A percentile compares a stretch with the other conserved stretches of the same genome.
These are phyloP conservation scores for Clupea harengus DNA, from an alignment of 2,113 vertebrate genomes.

Conservation along the genomic window DNA sequence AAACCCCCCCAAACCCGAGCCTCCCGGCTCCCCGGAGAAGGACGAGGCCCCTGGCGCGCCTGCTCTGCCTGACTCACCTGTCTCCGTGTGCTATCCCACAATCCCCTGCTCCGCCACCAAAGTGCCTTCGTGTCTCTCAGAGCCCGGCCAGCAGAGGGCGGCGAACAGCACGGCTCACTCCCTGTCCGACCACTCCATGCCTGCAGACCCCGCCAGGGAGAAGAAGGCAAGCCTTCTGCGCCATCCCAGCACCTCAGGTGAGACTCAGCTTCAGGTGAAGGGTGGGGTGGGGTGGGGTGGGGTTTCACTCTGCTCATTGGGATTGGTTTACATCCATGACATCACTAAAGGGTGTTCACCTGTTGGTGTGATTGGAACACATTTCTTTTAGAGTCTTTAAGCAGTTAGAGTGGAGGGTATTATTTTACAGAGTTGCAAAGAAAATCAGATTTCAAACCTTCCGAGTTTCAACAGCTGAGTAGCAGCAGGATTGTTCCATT, in stretches of 20 bases:
- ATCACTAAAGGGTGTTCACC: background rate
- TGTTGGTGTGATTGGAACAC: background rate
- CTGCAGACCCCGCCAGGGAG: background rate
- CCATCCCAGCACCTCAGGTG: slow-evolving; percentile 77
- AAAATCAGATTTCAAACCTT: too few relatives aligned
- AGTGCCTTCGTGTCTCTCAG: slow-evolving; percentile 77
- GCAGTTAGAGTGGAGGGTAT: background rate
- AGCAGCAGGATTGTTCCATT: too few relatives aligned
- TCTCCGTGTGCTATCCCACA: slow-evolving; percentile 37
- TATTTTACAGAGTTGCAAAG: too few relatives aligned
- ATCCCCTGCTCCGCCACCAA: slow-evolving; percentile 62
- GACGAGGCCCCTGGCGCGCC: slow-evolving; percentile 26
- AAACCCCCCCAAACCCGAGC: slow-evolving; percentile 73
- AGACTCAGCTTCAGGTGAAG: slow-evolving; percentile 46
- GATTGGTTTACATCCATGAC: background rate
- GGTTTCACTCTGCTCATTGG: too few relatives aligned
- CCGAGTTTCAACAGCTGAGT: background rate
- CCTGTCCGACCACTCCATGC: slow-evolving; percentile 27
- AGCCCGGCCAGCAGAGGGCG: slow-evolving; percentile 52
- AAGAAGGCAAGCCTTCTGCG: slow-evolving; percentile 56
- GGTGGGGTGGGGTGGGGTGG: too few relatives aligned
- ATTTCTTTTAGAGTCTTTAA: background rate
- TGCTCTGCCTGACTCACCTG: slow-evolving; percentile 27
- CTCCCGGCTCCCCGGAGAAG: slow-evolving; percentile 39
- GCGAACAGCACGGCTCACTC: background rate